These are phyloP conservation scores for Sapajus apella DNA, from an alignment of 2,113 vertebrate species.

Conservation along the genomic window DNA sequence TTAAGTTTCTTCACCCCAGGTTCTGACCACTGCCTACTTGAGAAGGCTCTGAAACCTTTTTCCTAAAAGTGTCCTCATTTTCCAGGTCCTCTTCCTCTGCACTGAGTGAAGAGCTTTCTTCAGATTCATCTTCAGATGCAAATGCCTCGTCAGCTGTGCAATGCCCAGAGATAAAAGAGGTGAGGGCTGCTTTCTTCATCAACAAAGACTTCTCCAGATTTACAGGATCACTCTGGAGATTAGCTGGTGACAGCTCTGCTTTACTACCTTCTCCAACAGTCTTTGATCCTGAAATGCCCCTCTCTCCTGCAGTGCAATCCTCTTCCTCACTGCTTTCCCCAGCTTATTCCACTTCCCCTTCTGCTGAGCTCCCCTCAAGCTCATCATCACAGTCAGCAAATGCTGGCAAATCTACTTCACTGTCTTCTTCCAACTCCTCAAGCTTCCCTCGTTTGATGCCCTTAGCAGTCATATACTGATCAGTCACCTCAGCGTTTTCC, in stretches of 20 bases:
- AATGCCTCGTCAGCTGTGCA: slow-evolving; percentile 82
- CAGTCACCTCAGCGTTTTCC: slow-evolving; percentile 51
- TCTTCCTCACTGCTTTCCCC: slow-evolving; percentile 67
- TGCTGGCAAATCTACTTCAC: slow-evolving; percentile 85
- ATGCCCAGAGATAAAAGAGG: slow-evolving; percentile 82
- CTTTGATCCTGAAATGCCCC: background rate
- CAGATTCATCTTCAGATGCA: slow-evolving; percentile 78
- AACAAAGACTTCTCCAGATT: background rate
- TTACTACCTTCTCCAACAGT: slow-evolving; percentile 45
- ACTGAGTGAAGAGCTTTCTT: slow-evolving; percentile 57
- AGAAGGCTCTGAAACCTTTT: background rate
- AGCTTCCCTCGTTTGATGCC: slow-evolving; percentile 83
- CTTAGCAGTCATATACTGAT: background rate
- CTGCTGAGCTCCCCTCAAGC: slow-evolving; percentile 85
- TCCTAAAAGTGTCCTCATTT: background rate
- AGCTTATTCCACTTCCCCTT: slow-evolving; percentile 56
- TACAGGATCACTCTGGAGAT: background rate
- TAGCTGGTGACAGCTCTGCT: background rate
- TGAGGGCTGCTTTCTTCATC: slow-evolving; percentile 60
- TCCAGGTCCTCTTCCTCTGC: slow-evolving; percentile 54
- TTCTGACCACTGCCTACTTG: background rate
- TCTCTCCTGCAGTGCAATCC: background rate
- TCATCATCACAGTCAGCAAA: slow-evolving; percentile 94
- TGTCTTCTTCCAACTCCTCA: slow-evolving; percentile 58
- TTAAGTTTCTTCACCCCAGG: slow-evolving; percentile 27